phyloP scores from a whole-genome alignment of 2,113 vertebrate genomes.

The Cepphus grylle region DNA sequence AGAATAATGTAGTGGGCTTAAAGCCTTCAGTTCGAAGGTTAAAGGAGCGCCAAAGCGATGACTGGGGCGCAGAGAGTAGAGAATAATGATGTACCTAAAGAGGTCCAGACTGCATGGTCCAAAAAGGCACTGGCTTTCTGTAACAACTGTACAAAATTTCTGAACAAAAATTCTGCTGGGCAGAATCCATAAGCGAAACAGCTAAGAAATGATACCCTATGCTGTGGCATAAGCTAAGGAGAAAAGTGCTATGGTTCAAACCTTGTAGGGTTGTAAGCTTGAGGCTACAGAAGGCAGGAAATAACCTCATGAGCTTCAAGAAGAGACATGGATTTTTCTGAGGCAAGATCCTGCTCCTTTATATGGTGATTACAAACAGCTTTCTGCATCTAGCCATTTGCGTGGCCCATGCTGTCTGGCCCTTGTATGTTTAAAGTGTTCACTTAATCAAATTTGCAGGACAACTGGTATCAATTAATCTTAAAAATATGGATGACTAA shows the following conservation, averaged over 20 bases:
- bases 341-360: background rate
- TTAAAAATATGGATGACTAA: background rate
- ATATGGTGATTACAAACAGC: background rate
- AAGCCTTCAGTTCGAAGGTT: background rate
- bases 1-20: background rate
- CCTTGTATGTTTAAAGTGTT: background rate
- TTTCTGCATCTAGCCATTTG: background rate
- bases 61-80: background rate
- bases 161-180: background rate
- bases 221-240: background rate
- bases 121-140: background rate
- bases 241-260: background rate
- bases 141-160: too few species aligned
- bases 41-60: background rate
- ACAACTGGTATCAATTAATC: background rate
- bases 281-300: background rate
- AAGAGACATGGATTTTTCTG: background rate
- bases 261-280: background rate
- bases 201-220: background rate
- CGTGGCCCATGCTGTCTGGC: background rate
- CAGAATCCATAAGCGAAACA: background rate
- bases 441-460: background rate
- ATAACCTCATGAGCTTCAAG: background rate
- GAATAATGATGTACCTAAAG: background rate
- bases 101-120: background rate